Evolutionary conservation across 37 sponge, comb jelly and placozoan species (phyloP).

Genomic region (Ephydatia muelleri): DNA sequence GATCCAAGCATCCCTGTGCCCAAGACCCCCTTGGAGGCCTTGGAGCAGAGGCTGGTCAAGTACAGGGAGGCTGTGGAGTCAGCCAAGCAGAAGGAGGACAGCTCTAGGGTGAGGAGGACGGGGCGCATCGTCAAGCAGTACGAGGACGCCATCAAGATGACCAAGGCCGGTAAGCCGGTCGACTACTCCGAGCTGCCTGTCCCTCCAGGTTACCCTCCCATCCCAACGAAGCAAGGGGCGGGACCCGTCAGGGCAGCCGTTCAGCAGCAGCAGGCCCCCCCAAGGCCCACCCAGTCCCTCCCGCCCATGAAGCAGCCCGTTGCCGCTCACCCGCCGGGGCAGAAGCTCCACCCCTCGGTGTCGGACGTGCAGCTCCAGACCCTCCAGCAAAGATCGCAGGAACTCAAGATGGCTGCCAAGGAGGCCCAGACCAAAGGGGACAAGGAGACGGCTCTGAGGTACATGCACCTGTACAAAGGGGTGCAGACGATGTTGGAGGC

Average conservation of each 20-base stretch:
- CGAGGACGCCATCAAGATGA: constrained; percentile 80
- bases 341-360: constrained; percentile 13
- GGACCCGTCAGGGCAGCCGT: background rate
- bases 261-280: constrained; percentile 4
- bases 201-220: constrained; percentile 95
- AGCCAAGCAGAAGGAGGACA: constrained; percentile 85
- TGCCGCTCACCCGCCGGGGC: background rate
- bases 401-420: constrained; percentile 73
- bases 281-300: constrained; percentile 43
- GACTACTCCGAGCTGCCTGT: constrained; percentile 81
- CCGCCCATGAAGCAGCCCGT: constrained; percentile 27
- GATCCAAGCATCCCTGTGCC: constrained; percentile 77
- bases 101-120: constrained; percentile 76
- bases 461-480: constrained; percentile 72
- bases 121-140: constrained; percentile 90
- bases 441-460: constrained; percentile 59
- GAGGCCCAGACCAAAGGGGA: constrained; percentile 55
- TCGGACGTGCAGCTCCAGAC: constrained; percentile 70
- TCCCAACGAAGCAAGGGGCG: constrained; percentile 57
- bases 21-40: constrained; percentile 70
- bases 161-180: constrained; percentile 64
- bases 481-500: constrained; percentile 84
- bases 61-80: constrained; percentile 60
- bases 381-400: constrained; percentile 50
- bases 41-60: constrained; percentile 83